Evolutionary conservation across 2,888 invertebrate genomes (phyloP), one percentile per base, ranked within the genome.

Genomic region (Thalpophila matura): DNA sequence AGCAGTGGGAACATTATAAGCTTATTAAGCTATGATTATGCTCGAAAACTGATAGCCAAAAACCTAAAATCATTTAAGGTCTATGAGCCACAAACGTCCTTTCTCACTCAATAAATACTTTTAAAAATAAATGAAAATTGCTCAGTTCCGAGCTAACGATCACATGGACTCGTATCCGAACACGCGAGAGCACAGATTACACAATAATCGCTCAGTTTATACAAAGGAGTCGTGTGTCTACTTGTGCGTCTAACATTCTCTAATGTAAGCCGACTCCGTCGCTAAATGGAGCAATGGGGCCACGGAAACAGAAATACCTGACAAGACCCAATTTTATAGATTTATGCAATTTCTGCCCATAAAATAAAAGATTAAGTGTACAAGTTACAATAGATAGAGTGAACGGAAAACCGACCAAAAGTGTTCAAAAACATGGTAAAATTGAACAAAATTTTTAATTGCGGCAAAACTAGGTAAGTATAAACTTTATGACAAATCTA

Each of bases 251-350:
- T 57, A 43, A 71, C 40, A 38, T 76, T 81, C 73, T 68, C 70
- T 66, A 65, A 45, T 53, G 86, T 80, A 86, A 89, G 65, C 16
- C 35, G 85, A 89, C 49, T 73, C 87, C 85, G 87, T 86, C 86
- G 82, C 87, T 76, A 86, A 69, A 73, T 66, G 74, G 58, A 67
- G 55, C 56, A 42, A 24, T 68, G 72, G 27, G 74, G 80, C 81
- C 77, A 67, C 20, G n/a, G 18, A 20, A 49, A 27, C 27, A 12
- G 31, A 7, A 35, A 16, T 4, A n/a, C 4, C 9, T 6, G 14
- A 1, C 6, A 1, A 16, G 5, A 9, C 16, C 4, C 4, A 37
- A 7, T 16, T 37, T 6, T 37, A 16, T 6, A 27, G 9, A 26
- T 10, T 43, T 18, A 5, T 9, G 14, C 9, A 29, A 12, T n/a